Base-by-base conservation (phyloP, 2,888 invertebrate genomes). In the Cremastobaeus sp. region DNA sequence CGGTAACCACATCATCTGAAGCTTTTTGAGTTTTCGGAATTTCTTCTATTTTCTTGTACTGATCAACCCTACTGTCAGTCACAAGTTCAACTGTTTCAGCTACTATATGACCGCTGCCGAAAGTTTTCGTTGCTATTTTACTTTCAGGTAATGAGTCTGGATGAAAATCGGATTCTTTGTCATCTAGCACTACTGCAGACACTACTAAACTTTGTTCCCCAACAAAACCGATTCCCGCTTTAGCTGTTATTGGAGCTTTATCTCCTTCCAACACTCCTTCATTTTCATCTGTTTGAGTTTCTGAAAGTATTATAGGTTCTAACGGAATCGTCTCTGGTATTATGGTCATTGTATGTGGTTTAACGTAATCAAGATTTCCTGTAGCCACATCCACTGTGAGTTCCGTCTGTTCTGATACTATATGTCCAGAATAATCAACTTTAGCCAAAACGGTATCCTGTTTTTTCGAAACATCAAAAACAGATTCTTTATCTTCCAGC, bases 201-300 rank as follows among this genome's bases (percentile, higher is more conserved):
- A 87, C 79, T 35, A 85, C 77, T 20, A 87, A 14, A 68, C 86
- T 79, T 77, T 85, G 83, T 66, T 85, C 82, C 72, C 85, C 86
- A 14, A 83, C 80, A 9, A 88, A 43, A 0, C 78, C 79, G 4
- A 85, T 57, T 71, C 84, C 83, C 39, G 84, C 86, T 32, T 70
- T 57, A 9, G 77, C 81, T 78, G 79, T 73, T 0, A 74, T 65
- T 3, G 85, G 85, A 14, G 87, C 82, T 84, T 89, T 90, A 25
- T 89, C 89, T 45, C 80, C 77, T 4, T 37, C 20, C 0, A 86
- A 78, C 12, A 77, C 80, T 45, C 83, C 86, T 89, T 93, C 93
- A 72, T 89, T 89, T 88, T 93, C 93, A 71, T 89, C 90, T 18
- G 83, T 83, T 73, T 90, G 87, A 11, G 90, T 89, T 79, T 91